These are phyloP conservation scores for Drosophila carrolli DNA, from an alignment of 1,140 invertebrate genomes.

Conservation along the genomic window DNA sequence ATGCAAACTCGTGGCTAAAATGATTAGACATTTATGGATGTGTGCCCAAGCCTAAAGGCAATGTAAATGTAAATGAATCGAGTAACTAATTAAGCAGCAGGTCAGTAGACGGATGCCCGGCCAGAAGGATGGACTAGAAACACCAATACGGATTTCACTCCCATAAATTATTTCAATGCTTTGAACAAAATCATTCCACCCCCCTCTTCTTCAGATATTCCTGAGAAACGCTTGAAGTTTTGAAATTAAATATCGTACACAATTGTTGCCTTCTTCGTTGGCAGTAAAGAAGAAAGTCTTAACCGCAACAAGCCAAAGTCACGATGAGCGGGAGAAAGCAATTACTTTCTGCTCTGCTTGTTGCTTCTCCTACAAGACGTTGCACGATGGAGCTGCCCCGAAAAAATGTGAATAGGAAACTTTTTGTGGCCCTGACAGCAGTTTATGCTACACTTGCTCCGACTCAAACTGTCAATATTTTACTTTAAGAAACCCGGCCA, in stretches of 20 bases:
- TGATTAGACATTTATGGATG: slow-evolving; percentile 57
- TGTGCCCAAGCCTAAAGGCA: slow-evolving; percentile 10
- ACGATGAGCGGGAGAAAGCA: slow-evolving; percentile 68
- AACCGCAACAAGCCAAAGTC: slow-evolving; percentile 50
- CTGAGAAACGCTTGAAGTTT: slow-evolving; percentile 5
- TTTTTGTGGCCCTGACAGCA: slow-evolving; percentile 67
- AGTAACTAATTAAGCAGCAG: slow-evolving; percentile 37
- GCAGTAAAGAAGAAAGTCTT: slow-evolving; percentile 33
- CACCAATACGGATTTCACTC: slow-evolving; percentile 11
- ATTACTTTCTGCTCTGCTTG: slow-evolving; percentile 75
- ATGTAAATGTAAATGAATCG: slow-evolving; percentile 46
- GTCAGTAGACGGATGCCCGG: too few relatives aligned
- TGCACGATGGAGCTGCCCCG: not conserved
- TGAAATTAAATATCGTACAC: slow-evolving; percentile 60
- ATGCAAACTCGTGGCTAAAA: slow-evolving; percentile 45
- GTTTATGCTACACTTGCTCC: slow-evolving; percentile 74
- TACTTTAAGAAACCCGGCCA: slow-evolving; percentile 69
- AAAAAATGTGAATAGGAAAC: slow-evolving; percentile 46
- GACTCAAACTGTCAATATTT: slow-evolving; percentile 79
- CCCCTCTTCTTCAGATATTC: slow-evolving; percentile 32
- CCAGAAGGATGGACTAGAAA: slow-evolving; percentile 22
- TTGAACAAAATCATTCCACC: not conserved
- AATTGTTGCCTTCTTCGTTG: slow-evolving; percentile 39
- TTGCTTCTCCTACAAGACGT: slow-evolving; percentile 57
- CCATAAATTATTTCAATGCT: not conserved